These are phyloP conservation scores for Lytechinus pictus DNA, from an alignment of 35 echinoderm and acorn worm species.

Conservation along the genomic window DNA sequence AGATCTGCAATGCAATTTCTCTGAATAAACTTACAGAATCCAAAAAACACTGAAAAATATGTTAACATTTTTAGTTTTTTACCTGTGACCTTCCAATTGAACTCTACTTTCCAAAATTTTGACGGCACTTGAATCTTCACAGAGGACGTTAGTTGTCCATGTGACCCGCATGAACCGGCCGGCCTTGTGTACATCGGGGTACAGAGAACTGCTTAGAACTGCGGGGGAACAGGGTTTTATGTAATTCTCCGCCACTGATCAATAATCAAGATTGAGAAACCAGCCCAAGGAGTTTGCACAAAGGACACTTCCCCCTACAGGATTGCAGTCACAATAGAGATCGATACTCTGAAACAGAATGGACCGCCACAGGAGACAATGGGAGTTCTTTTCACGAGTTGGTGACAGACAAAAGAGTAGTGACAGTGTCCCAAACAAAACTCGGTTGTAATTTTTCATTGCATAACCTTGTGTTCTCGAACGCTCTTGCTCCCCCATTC, in stretches of 20 bases:
- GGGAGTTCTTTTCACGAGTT: not conserved
- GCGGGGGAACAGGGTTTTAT: not conserved
- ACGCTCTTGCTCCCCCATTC: too few relatives aligned
- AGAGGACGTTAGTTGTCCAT: not conserved
- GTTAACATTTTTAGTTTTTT: too few relatives aligned
- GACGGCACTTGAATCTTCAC: not conserved
- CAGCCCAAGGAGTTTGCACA: not conserved
- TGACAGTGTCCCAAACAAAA: not conserved
- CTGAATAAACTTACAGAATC: too few relatives aligned
- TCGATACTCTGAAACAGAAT: not conserved
- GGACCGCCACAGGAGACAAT: not conserved
- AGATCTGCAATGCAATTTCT: too few relatives aligned
- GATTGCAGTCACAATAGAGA: not conserved
- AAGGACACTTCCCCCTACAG: not conserved
- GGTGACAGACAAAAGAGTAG: not conserved
- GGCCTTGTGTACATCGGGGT: not conserved
- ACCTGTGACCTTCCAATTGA: not conserved
- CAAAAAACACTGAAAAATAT: too few relatives aligned
- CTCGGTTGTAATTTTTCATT: not conserved
- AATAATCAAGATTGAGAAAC: not conserved
- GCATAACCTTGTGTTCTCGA: not conserved
- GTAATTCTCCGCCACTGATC: not conserved
- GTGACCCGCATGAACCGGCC: not conserved
- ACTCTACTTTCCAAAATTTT: not conserved
- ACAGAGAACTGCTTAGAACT: not conserved